Evolutionary conservation across 2,888 invertebrate species (phyloP), one percentile per base, ranked within the genome.

Genomic region (Esperia sulphurella): DNA sequence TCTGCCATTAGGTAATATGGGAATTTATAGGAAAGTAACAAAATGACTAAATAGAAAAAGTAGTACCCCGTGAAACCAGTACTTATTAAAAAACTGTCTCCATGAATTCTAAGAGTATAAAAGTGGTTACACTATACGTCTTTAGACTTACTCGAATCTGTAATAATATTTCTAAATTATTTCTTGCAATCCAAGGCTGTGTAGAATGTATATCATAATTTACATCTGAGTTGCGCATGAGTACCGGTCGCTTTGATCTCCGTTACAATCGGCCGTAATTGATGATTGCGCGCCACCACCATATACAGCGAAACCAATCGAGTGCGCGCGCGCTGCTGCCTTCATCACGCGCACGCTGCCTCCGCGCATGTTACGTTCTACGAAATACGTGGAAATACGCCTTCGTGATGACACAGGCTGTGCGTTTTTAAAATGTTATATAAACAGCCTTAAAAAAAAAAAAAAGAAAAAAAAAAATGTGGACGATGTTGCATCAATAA

Each of bases 241-340:
- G 53, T 44, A 68, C 52, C 80, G 83, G 82, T 63, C 49, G 61
- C 83, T 88, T 86, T 87, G 88, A 88, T 86, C 86, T 84, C 77
- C 65, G 79, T 80, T 79, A 86, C 87, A 87, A 87, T 86, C 84
- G 80, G 57, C 54, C 55, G 70, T 86, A 85, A 88, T 88, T 87
- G 84, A 88, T 87, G 86, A 80, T 82, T 79, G 77, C 71, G 62
- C 57, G 58, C 67, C 43, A 28, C 61, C 63, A 64, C 73, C 68
- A 58, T 71, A 61, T 65, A 65, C 55, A 61, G 75, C 63, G 73
- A 74, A 67, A 69, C 74, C 67, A 72, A 76, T 71, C 65, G 63
- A 52, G 60, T 58, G 59, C 58, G 65, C 62, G 63, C 65, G 68
- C 65, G 62, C 57, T 54, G 46, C 57, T 53, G 46, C 57, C 50